phyloP scores from a whole-genome alignment of 1,140 invertebrate species.

The Aradophagus sp. region DNA sequence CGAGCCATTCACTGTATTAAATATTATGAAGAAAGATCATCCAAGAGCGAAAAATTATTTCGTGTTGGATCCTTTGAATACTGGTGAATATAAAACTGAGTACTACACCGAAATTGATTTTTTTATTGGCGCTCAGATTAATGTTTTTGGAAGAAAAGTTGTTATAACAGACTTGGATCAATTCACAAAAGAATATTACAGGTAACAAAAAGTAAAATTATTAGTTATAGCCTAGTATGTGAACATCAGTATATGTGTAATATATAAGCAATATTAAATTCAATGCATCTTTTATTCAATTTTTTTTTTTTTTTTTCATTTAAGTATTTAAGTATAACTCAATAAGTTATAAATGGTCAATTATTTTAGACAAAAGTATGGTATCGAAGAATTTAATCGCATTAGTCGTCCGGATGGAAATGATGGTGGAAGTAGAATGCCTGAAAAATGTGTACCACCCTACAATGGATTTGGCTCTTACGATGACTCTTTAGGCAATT shows the following conservation, averaged over 20 bases:
- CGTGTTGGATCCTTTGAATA: conserved; percentile 77
- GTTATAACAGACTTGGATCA: conserved; percentile 89
- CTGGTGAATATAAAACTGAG: conserved; percentile 72
- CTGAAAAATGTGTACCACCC: conserved; percentile 81
- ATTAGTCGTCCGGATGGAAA: conserved; percentile 72
- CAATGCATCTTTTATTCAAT: no score
- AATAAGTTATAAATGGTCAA: no score
- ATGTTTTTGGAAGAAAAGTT: conserved; percentile 86
- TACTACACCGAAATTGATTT: conserved; percentile 85
- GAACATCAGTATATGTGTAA: no score
- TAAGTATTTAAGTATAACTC: no score
- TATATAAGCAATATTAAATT: no score
- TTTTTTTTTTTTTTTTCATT: no score
- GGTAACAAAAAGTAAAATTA: conserved; percentile 64
- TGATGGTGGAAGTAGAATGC: conserved; percentile 61
- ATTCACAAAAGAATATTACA: conserved; percentile 92
- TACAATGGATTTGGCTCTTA: conserved; percentile 92
- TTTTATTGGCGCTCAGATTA: conserved; percentile 85
- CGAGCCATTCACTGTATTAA: conserved; percentile 80
- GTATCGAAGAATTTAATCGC: conserved; percentile 78
- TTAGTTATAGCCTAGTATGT: conserved; percentile 13
- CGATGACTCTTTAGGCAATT: conserved; percentile 91
- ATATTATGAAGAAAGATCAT: conserved; percentile 80
- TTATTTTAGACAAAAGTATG: conserved; percentile 67
- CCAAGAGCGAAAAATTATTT: conserved; percentile 76